phyloP scores from a whole-genome alignment of 1,140 invertebrate genomes.

The Chironomus striatipennis region DNA sequence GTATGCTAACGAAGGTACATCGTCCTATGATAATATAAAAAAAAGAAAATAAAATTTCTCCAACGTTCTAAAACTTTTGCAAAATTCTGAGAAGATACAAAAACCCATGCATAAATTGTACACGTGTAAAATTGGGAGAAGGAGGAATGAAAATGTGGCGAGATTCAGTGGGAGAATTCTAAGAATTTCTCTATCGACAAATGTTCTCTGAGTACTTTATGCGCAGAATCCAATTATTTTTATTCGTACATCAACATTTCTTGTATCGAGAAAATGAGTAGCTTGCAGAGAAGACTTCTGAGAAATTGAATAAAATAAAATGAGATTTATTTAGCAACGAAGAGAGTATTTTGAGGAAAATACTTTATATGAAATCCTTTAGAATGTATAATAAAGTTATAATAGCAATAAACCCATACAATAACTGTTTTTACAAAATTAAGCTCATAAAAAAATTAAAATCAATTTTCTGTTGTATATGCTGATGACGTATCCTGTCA shows the following conservation, averaged over 20 bases:
- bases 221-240: conserved; percentile 1
- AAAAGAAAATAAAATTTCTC: neutral
- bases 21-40: neutral
- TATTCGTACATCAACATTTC: neutral
- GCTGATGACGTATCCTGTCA: too few relatives aligned
- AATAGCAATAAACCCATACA: too few relatives aligned
- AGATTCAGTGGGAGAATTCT: neutral
- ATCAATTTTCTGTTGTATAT: too few relatives aligned
- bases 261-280: neutral
- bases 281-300: neutral
- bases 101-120: conserved; percentile 13
- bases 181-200: neutral
- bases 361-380: too few relatives aligned
- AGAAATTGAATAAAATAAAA: neutral
- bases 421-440: too few relatives aligned
- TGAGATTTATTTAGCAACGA: neutral
- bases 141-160: neutral
- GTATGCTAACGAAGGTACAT: neutral
- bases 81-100: neutral
- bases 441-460: too few relatives aligned
- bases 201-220: neutral
- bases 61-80: neutral
- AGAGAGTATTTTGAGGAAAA: too few relatives aligned
- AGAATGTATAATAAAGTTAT: too few relatives aligned
- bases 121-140: neutral